These are phyloP conservation scores for Rallus limicola DNA, from an alignment of 2,113 vertebrate species.

Conservation along the genomic window DNA sequence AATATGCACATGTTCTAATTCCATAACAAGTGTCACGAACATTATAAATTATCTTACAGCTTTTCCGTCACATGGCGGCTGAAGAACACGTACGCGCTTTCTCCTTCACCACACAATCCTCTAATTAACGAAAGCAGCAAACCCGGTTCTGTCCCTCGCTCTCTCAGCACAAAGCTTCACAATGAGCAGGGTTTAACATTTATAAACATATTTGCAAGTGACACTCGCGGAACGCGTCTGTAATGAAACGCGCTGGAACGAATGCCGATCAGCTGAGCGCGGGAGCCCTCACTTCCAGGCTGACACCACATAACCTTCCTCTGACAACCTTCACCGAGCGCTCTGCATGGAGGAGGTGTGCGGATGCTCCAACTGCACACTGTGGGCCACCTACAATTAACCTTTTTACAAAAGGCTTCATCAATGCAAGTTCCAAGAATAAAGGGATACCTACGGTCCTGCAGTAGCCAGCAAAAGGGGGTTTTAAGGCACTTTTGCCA, in stretches of 20 bases:
- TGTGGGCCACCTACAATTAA: background rate
- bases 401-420: background rate
- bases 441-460: background rate
- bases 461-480: background rate
- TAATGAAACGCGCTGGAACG: background rate
- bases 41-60: background rate
- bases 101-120: background rate
- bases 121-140: background rate
- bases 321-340: background rate
- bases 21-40: background rate
- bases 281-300: background rate
- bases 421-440: background rate
- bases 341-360: background rate
- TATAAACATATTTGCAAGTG: background rate
- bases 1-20: background rate
- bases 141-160: background rate
- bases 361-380: background rate
- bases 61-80: background rate
- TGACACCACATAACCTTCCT: background rate
- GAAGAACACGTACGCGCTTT: background rate
- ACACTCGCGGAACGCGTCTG: background rate
- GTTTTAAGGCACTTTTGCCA: background rate
- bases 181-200: background rate
- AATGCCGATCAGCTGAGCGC: background rate
- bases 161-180: background rate